phyloP scores from a whole-genome alignment of 2,888 invertebrate species.

The Orthonychiurus folsomi region DNA sequence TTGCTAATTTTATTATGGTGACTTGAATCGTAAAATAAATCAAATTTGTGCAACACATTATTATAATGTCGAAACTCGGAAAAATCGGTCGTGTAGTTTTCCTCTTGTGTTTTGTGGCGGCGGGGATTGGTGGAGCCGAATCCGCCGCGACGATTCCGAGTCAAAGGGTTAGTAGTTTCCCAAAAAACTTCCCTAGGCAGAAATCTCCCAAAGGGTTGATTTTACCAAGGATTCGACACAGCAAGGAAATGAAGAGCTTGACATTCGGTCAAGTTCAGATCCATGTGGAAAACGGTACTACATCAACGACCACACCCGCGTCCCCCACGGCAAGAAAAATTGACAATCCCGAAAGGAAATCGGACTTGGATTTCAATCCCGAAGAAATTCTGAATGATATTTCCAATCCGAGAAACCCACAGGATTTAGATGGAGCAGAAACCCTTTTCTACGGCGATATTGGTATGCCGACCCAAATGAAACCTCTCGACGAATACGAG shows the following conservation, averaged over 20 bases:
- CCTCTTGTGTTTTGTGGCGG: no score
- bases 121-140: neutral
- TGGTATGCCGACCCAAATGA: neutral
- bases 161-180: neutral
- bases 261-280: no score
- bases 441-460: neutral
- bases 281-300: no score
- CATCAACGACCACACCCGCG: neutral
- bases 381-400: neutral
- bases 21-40: no score
- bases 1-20: neutral
- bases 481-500: neutral
- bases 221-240: no score
- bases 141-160: neutral
- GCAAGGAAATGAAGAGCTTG: no score
- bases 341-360: neutral
- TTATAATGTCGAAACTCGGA: no score
- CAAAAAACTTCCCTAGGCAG: neutral
- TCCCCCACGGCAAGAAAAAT: no score
- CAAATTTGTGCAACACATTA: no score
- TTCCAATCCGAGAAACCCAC: neutral
- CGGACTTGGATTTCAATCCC: neutral
- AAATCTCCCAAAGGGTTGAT: neutral
- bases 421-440: neutral
- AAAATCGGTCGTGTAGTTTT: no score